A percentile compares a stretch with the other conserved stretches of the same genome.
Evolutionary conservation across 2,113 vertebrate species (phyloP).

Genomic region (Benitochromis conjunctus): DNA sequence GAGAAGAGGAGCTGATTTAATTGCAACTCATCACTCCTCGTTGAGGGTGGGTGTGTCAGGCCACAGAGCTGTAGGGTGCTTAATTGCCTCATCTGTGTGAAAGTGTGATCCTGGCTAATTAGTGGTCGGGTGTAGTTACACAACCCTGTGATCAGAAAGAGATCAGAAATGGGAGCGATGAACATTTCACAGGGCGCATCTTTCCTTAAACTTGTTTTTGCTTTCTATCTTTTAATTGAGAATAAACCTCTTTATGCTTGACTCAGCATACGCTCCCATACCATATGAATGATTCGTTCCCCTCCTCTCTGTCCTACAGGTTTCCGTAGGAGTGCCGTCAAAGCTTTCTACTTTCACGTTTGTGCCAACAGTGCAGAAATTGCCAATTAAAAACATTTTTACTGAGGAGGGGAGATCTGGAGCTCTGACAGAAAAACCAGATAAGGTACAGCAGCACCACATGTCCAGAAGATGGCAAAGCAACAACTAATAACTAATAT

Average conservation of each 20-base stretch:
- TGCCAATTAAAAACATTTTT: constrained; percentile 77
- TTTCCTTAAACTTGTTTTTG: neutral
- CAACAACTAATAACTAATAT: neutral
- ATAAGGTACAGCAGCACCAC: constrained; percentile 42
- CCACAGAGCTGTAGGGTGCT: constrained; percentile 7
- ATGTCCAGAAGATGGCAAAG: neutral
- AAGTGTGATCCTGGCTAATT: neutral
- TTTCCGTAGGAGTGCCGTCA: constrained; percentile 40
- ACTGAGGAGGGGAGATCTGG: neutral
- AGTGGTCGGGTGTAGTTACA: neutral
- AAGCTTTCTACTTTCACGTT: constrained; percentile 81
- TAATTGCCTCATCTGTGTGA: constrained; percentile 1
- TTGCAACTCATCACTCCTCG: neutral
- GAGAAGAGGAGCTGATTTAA: neutral
- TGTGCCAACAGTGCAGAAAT: constrained; percentile 77
- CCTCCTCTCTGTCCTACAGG: constrained; percentile 40
- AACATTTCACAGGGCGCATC: neutral
- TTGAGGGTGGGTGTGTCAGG: neutral
- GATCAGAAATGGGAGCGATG: neutral
- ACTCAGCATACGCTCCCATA: neutral
- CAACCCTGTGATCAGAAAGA: neutral
- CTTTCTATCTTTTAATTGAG: neutral
- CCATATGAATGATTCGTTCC: neutral
- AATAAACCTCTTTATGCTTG: neutral
- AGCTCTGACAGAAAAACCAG: neutral